phyloP scores from a whole-genome alignment of 2,888 invertebrate genomes.

The Brachyptera putata region DNA sequence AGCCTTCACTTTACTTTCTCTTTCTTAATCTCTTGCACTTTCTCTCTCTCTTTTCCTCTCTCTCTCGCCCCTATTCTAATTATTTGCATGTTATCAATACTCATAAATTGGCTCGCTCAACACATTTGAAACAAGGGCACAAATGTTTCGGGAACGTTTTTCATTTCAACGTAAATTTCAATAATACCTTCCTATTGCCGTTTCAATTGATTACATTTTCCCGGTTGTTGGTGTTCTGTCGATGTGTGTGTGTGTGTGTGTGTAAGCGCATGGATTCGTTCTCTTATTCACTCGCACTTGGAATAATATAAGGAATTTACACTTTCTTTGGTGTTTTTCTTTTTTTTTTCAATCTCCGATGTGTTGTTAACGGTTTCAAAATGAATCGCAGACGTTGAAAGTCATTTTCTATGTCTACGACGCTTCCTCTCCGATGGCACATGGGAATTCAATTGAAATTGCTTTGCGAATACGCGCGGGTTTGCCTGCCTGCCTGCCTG shows the following conservation, averaged over 20 bases:
- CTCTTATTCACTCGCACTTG: slow-evolving; percentile 11
- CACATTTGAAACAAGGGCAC: neutral
- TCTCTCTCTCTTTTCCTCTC: too few relatives aligned
- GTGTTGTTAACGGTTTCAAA: slow-evolving; percentile 21
- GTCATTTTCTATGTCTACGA: slow-evolving; percentile 10
- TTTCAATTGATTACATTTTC: slow-evolving; percentile 21
- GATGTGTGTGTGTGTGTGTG: too few relatives aligned
- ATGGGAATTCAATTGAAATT: slow-evolving; percentile 18
- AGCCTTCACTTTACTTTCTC: too few relatives aligned
- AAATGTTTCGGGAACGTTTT: slow-evolving; percentile 3
- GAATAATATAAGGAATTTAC: slow-evolving; percentile 18
- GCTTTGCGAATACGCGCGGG: slow-evolving; percentile 5
- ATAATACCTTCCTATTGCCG: slow-evolving; percentile 14
- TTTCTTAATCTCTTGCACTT: too few relatives aligned
- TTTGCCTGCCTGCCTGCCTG: too few relatives aligned
- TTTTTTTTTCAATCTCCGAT: slow-evolving; percentile 18
- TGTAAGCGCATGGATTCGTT: neutral
- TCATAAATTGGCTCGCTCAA: slow-evolving; percentile 3
- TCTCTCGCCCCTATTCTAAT: too few relatives aligned
- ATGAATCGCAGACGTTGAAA: slow-evolving; percentile 21
- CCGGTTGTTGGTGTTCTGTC: too few relatives aligned
- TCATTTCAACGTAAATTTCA: slow-evolving; percentile 16
- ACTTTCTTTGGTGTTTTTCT: slow-evolving; percentile 18
- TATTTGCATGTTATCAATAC: slow-evolving; percentile 4
- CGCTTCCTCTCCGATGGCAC: slow-evolving; percentile 1